Conservation (phyloP, 2,113 vertebrate species). For the Sylvicapra grimmia region DNA sequence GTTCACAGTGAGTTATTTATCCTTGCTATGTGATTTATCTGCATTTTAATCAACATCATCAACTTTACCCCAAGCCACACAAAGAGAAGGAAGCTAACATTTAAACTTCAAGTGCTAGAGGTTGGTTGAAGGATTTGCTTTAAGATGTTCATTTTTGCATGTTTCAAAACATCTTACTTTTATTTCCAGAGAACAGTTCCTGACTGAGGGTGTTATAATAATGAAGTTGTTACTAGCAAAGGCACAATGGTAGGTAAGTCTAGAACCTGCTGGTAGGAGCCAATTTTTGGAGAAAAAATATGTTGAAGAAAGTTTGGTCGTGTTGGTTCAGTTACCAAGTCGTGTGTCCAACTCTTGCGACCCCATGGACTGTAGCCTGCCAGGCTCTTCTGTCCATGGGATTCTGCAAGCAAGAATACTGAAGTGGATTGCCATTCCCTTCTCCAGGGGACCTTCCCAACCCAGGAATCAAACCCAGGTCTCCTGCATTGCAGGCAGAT, state of each 20-base stretch:
- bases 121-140: neutral
- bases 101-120: neutral
- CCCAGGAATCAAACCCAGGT: accelerated
- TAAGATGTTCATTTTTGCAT: neutral
- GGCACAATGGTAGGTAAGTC: neutral
- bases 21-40: neutral
- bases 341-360: accelerated
- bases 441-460: neutral
- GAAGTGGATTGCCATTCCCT: neutral
- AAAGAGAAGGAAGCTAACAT: neutral
- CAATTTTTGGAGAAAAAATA: neutral
- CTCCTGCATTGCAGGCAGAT: neutral
- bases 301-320: neutral
- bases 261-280: neutral
- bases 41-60: neutral
- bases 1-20: neutral
- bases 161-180: neutral
- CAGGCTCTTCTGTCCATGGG: neutral
- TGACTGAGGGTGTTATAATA: neutral
- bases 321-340: neutral
- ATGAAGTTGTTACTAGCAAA: neutral
- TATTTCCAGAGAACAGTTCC: neutral
- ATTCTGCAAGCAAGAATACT: neutral
- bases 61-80: neutral
- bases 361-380: neutral